These are phyloP conservation scores for Streptopelia turtur DNA, from an alignment of 2,797 vertebrate species.

Conservation along the genomic window DNA sequence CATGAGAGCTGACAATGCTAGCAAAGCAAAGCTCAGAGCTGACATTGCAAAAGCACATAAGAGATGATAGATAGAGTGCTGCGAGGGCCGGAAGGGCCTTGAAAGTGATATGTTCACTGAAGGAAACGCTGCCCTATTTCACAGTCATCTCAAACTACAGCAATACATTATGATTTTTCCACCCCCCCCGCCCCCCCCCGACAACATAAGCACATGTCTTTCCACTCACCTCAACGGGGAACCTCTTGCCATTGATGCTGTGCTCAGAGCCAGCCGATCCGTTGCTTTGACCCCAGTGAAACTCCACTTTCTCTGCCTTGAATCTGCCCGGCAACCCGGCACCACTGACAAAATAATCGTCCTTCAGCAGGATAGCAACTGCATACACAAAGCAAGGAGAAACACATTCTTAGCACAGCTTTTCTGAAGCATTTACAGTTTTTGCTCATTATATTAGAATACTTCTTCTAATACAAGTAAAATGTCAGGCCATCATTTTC, in stretches of 20 bases:
- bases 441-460: neutral
- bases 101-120: neutral
- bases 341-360: slow-evolving; percentile 94
- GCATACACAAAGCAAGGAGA: slow-evolving; percentile 51
- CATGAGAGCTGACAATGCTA: neutral
- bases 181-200: no score
- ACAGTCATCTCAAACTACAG: neutral
- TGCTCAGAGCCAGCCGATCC: slow-evolving; percentile 94
- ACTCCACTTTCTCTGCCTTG: slow-evolving; percentile 96
- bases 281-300: slow-evolving; percentile 97
- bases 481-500: neutral
- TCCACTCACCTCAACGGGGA: slow-evolving; percentile 92
- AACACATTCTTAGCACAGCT: slow-evolving; percentile 5
- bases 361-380: slow-evolving; percentile 96
- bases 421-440: neutral
- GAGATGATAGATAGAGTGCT: slow-evolving; percentile 29
- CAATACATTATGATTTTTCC: neutral
- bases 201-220: neutral
- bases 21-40: neutral
- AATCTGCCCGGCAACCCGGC: slow-evolving; percentile 92
- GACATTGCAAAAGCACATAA: slow-evolving; percentile 33
- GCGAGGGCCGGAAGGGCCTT: slow-evolving; percentile 17
- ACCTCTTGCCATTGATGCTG: slow-evolving; percentile 90
- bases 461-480: neutral
- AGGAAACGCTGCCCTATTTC: slow-evolving; percentile 1